Percentiles rank a stretch among this genome's conserved stretches.
Conservation (phyloP, 2,797 vertebrate species). For the Numenius phaeopus region DNA sequence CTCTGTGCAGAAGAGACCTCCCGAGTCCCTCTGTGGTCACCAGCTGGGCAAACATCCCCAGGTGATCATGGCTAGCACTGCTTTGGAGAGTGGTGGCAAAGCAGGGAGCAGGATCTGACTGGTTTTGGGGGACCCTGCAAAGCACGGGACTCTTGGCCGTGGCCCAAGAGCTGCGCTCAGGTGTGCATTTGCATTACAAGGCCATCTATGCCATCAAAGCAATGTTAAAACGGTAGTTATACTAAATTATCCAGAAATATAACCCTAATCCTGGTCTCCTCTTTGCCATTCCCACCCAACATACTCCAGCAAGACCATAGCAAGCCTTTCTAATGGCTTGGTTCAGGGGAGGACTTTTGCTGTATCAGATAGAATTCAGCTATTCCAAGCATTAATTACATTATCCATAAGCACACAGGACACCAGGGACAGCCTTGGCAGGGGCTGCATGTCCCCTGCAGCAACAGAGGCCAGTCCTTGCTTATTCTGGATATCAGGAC, state of each 20-base stretch:
- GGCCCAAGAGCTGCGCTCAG: rapidly evolving
- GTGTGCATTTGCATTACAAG: background rate
- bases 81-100: background rate
- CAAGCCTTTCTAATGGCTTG: background rate
- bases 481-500: background rate
- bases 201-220: background rate
- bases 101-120: background rate
- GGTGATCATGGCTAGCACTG: background rate
- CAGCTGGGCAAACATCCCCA: background rate
- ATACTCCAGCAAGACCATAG: background rate
- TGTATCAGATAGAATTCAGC: constrained; percentile 5
- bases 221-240: rapidly evolving
- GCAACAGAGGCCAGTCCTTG: background rate
- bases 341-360: background rate
- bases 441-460: background rate
- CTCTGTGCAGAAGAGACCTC: background rate
- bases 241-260: background rate
- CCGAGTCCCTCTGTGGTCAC: background rate
- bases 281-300: background rate
- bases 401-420: background rate
- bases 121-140: background rate
- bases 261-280: background rate
- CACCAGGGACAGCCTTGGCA: constrained; percentile 20
- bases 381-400: constrained; percentile 5
- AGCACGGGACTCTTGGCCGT: background rate